Evolutionary conservation across 2,888 invertebrate species (phyloP), one percentile per base, ranked within the genome.

Genomic region (Dascillus cervinus): DNA sequence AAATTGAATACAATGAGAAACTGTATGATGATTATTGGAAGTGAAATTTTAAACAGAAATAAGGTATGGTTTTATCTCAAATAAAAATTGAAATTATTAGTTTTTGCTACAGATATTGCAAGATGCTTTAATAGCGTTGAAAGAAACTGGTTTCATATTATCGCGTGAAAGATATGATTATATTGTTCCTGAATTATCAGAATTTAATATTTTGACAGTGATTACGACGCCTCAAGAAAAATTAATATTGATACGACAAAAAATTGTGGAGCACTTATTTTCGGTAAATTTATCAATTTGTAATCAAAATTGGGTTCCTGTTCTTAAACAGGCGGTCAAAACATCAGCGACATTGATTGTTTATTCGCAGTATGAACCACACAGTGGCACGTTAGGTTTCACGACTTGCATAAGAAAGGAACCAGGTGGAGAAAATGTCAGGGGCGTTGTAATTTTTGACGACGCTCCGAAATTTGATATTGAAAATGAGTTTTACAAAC

Each of bases 361-460:
- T 10, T 53, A 46, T 26, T 68, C 77, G 1, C 75, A 81, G 57
- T 73, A 77, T 42, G 77, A 82, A 32, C 68, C 71, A 2, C 66
- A 77, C 4, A 86, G 74, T 55, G 97, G 97, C 8, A 68, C 92
- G 1, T 58, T 82, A 49, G 97, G 96, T n/a, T 65, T 95, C 30
- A 77, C 87, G 0, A 91, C 91, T 50, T 94, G 94, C 60, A 60
- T 96, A 13, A 72, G 83, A 35, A 80, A 73, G 48, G 92, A 94
- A 55, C 70, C 73, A 1, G 72, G 72, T 26, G 58, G 62, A 2
- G 58, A 75, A 43, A 58, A 73, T 1, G 65, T 77, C 1, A 69
- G 70, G 28, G 77, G 77, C 29, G 60, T 83, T 4, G 66, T 79
- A n/a, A 73, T 84, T 29, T 58, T 73, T 34, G 76, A 77, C 43